These are phyloP conservation scores for Mylabris phalerata DNA, from an alignment of 1,140 invertebrate species.

Conservation along the genomic window DNA sequence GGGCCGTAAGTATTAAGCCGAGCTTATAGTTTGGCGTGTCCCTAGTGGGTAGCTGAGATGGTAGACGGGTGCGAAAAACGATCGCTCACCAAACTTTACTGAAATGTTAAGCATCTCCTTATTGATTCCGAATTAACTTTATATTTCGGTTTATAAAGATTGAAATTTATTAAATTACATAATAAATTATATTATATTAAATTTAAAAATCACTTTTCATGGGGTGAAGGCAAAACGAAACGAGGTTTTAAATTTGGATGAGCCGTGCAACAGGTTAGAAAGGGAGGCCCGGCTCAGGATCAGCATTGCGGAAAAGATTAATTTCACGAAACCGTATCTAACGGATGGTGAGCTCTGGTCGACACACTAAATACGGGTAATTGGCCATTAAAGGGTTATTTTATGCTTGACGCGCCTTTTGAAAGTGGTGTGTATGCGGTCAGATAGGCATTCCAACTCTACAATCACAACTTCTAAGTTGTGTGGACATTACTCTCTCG, in stretches of 20 bases:
- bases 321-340: slow-evolving; percentile 14
- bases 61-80: slow-evolving; percentile 32
- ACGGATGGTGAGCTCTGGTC: background rate
- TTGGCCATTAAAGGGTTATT: slow-evolving; percentile 38
- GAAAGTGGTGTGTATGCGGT: slow-evolving; percentile 34
- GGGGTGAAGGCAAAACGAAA: background rate
- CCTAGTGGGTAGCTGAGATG: slow-evolving; percentile 38
- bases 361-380: slow-evolving; percentile 31
- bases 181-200: too few species aligned
- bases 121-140: slow-evolving; percentile 22
- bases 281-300: slow-evolving; percentile 19
- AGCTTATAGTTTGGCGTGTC: slow-evolving; percentile 39
- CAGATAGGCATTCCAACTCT: slow-evolving; percentile 31
- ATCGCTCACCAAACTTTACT: slow-evolving; percentile 21
- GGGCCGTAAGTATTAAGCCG: slow-evolving; percentile 38
- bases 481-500: slow-evolving; percentile 19
- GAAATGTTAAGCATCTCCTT: slow-evolving; percentile 16
- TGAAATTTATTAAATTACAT: background rate
- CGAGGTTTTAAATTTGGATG: slow-evolving; percentile 28
- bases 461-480: slow-evolving; percentile 34
- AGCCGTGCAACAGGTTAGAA: slow-evolving; percentile 32
- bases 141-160: background rate
- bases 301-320: slow-evolving; percentile 28
- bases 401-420: slow-evolving; percentile 27
- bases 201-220: too few species aligned